Evolutionary conservation across 1,140 invertebrate genomes (phyloP).

Genomic region (Megathymus violae): DNA sequence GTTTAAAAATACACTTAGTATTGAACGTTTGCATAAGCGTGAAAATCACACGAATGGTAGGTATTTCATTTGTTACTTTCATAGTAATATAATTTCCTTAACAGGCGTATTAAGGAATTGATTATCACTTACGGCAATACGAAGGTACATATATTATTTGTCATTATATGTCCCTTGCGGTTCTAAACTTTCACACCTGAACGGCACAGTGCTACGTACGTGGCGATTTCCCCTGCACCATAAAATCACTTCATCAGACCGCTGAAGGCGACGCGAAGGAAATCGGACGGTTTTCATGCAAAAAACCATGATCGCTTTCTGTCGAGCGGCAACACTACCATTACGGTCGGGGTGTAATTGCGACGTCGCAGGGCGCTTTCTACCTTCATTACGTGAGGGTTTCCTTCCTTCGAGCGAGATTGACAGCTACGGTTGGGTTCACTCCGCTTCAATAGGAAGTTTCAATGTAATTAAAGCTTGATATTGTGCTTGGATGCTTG

Average conservation of each 20-base stretch:
- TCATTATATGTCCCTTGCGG: no score
- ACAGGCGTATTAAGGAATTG: no score
- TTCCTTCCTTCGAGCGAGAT: slow-evolving; percentile 20
- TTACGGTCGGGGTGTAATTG: slow-evolving; percentile 27
- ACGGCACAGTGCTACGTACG: no score
- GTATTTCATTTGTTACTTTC: no score
- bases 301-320: slow-evolving; percentile 26
- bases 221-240: slow-evolving; percentile 16
- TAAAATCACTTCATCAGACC: slow-evolving; percentile 24
- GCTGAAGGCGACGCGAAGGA: slow-evolving; percentile 14
- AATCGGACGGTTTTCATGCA: slow-evolving; percentile 18
- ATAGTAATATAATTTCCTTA: no score
- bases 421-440: slow-evolving; percentile 21
- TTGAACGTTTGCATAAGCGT: no score
- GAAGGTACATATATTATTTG: no score
- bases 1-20: no score
- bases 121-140: no score
- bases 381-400: slow-evolving; percentile 27
- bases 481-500: neutral
- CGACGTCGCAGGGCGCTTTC: slow-evolving; percentile 23
- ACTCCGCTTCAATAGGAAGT: slow-evolving; percentile 2
- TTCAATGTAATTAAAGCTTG: slow-evolving; percentile 14
- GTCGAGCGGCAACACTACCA: slow-evolving; percentile 14
- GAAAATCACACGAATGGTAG: no score
- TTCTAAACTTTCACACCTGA: no score